Conservation (phyloP, 1,140 invertebrate species). For the Pectinophora gossypiella region DNA sequence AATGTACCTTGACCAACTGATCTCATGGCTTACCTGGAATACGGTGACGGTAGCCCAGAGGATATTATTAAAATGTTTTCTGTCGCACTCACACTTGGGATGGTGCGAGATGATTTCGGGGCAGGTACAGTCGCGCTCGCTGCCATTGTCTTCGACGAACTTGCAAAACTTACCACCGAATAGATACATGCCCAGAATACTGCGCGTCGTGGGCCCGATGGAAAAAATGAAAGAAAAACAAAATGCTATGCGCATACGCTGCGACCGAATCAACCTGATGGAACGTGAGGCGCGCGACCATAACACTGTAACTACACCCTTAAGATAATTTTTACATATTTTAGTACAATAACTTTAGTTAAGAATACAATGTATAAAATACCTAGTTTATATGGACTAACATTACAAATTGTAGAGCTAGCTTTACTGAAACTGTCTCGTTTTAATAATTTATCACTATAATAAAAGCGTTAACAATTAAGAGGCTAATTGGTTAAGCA, state of each 20-base stretch:
- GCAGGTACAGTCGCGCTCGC: slow-evolving; percentile 93
- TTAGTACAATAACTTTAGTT: no score
- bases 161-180: slow-evolving; percentile 99
- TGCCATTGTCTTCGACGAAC: slow-evolving; percentile 90
- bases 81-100: slow-evolving; percentile 93
- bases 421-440: slow-evolving; percentile 27
- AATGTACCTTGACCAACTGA: slow-evolving; percentile 47
- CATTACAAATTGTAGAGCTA: slow-evolving; percentile 21
- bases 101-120: slow-evolving; percentile 90
- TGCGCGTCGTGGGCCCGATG: slow-evolving; percentile 76
- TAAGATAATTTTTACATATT: no score
- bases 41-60: slow-evolving; percentile 97
- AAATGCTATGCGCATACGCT: slow-evolving; percentile 72
- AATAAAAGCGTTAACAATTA: slow-evolving; percentile 21
- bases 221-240: slow-evolving; percentile 74
- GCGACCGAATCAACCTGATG: slow-evolving; percentile 58
- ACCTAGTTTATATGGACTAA: no score
- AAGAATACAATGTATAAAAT: no score
- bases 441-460: no score
- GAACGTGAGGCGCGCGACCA: slow-evolving; percentile 47
- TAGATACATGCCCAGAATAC: slow-evolving; percentile 98
- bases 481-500: slow-evolving; percentile 49
- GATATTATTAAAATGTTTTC: slow-evolving; percentile 98
- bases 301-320: no score
- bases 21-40: slow-evolving; percentile 90